phyloP scores from a whole-genome alignment of 2,888 invertebrate species.

The Elysia crispata region DNA sequence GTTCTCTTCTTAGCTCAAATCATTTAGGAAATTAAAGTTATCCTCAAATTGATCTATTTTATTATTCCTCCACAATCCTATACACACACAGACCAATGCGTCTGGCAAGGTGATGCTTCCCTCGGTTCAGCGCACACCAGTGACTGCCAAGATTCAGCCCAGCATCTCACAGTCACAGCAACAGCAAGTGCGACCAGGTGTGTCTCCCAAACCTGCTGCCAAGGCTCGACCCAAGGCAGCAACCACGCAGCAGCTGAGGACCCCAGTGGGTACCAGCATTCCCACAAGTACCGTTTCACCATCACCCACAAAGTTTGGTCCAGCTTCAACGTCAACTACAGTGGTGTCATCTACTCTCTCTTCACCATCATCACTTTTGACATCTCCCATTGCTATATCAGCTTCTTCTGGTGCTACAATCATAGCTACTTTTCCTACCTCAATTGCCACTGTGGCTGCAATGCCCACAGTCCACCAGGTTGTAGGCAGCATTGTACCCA shows the following conservation, averaged over 20 bases:
- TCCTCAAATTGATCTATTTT: too few relatives aligned
- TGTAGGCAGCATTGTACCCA: too few relatives aligned
- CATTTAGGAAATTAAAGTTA: too few relatives aligned
- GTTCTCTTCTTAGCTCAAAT: too few relatives aligned
- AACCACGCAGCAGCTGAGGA: conserved; percentile 41
- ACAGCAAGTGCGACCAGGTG: too few relatives aligned
- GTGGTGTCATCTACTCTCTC: conserved; percentile 4
- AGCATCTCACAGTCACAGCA: conserved; percentile 51
- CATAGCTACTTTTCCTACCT: not conserved
- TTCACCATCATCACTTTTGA: not conserved
- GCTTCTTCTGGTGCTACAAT: not conserved
- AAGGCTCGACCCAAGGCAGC: conserved; percentile 52
- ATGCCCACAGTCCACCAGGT: not conserved
- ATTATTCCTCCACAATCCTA: too few relatives aligned
- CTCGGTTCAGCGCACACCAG: conserved; percentile 60
- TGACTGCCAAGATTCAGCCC: conserved; percentile 69
- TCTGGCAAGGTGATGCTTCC: conserved; percentile 66
- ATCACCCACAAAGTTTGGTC: conserved; percentile 48
- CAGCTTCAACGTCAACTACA: conserved; percentile 5
- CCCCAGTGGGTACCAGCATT: conserved; percentile 2
- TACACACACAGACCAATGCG: conserved; percentile 6
- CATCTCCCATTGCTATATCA: not conserved
- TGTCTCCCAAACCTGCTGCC: conserved; percentile 40
- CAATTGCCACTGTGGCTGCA: conserved; percentile 51
- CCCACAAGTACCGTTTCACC: not conserved